phyloP scores from a whole-genome alignment of 1,140 invertebrate species.

The Drosophila micromelanica region DNA sequence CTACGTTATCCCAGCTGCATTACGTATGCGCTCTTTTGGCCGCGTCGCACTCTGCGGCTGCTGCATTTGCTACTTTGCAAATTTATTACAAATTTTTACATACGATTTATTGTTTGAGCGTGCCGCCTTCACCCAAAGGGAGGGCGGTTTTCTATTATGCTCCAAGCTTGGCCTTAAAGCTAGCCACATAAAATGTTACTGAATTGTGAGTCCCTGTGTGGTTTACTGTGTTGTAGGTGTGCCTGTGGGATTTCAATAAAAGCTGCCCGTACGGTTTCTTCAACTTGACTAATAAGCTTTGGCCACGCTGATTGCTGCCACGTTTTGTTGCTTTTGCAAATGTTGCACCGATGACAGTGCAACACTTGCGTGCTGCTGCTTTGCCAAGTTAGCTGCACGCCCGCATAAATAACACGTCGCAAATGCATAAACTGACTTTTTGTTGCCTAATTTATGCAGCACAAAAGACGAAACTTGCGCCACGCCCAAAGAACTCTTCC shows the following conservation, averaged over 20 bases:
- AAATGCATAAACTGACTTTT: constrained; percentile 79
- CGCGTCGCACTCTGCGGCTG: constrained; percentile 53
- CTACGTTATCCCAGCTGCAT: constrained; percentile 60
- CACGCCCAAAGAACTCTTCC: constrained; percentile 22
- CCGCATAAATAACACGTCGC: constrained; percentile 79
- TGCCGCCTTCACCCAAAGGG: constrained; percentile 26
- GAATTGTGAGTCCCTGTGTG: not conserved
- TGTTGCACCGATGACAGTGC: constrained; percentile 48
- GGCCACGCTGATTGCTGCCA: constrained; percentile 47
- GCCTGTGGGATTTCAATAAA: constrained; percentile 63
- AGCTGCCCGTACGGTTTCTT: constrained; percentile 56
- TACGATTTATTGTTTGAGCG: constrained; percentile 79
- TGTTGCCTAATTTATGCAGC: constrained; percentile 79
- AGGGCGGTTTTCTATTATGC: constrained; percentile 58
- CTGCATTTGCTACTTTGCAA: constrained; percentile 81
- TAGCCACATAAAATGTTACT: constrained; percentile 32
- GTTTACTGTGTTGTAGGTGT: not conserved
- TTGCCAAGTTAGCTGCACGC: constrained; percentile 74
- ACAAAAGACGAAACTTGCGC: constrained; percentile 62
- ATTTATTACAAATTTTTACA: constrained; percentile 82
- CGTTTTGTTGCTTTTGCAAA: not conserved
- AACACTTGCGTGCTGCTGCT: constrained; percentile 53
- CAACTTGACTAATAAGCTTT: constrained; percentile 72
- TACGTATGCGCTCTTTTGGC: constrained; percentile 73
- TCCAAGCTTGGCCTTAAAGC: constrained; percentile 46